Base-by-base conservation (phyloP, 2,888 invertebrate species). In the Octonoba sinensis region DNA sequence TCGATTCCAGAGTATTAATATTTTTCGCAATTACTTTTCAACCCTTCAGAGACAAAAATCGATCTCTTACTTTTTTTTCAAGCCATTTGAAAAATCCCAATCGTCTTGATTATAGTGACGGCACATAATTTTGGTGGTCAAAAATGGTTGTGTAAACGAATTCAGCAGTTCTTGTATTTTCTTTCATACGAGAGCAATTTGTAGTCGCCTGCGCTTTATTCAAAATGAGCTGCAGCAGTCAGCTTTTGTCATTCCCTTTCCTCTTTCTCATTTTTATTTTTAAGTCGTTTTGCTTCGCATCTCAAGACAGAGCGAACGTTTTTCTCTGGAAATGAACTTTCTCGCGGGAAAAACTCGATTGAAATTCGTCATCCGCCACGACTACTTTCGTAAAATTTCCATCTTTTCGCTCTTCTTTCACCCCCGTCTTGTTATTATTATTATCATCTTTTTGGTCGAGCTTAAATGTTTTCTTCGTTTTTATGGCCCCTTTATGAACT, bases 121-220 rank as follows among this genome's bases (percentile, higher is more conserved):
- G 27, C 27, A 27, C 27, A 27, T 27, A 27, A 27, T 6, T 36
- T 36, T 65, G 13, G 67, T 67, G 60, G 72, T 51, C 72, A 78
- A 78, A 78, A 49, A 77, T 71, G 72, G 72, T 36, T n/a, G 71
- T 44, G 56, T 49, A 15, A 49, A 36, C 16, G 36, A 22, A 65
- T 65, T 65, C 18, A 22, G 36, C 24, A 65, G 24, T 49, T 24
- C 49, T 6, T 49, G 16, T 47, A 22, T 6, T 57, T 65, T 56
- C 73, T 73, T 74, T 73, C 62, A 69, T 67, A 56, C 46, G 64
- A 79, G 60, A 81, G 79, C 79, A 81, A 81, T 81, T 81, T 81
- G 73, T 69, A 81, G 73, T 69, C 69, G 60, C 64, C 51, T 60
- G 69, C 67, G 64, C 72, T 73, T 81, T 62, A 67, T 81, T 73